Base-by-base conservation (phyloP, 1,140 invertebrate genomes). In the Trichonephila inaurata region DNA sequence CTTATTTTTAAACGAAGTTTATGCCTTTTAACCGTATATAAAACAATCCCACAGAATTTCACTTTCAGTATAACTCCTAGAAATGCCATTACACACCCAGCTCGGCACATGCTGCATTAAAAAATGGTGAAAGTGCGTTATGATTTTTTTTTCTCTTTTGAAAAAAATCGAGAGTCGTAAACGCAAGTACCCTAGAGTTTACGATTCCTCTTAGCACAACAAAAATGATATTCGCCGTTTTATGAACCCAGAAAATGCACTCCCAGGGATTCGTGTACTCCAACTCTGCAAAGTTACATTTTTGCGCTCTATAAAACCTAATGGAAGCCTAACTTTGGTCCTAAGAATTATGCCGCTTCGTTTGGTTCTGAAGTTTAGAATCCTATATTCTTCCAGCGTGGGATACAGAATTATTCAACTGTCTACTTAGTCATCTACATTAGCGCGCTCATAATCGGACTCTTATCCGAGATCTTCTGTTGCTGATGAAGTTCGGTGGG, bases 221-320 rank as follows among this genome's bases (percentile, higher is more conserved):
- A 88, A 88, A 88, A 88, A 88, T 88, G 86, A 88, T 88, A 88
- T 88, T 61, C 28, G 86, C 86, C 86, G 6, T 61, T 88, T 88
- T 88, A 62, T 64, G 58, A 88, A 12, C n/a, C 28, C 16, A 60
- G 86, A 88, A 88, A 88, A 64, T 40, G 86, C 86, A 88, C 61
- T 87, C 28, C 58, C 33, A 62, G 61, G 61, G 86, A 88, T 88
- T 64, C 86, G 86, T 88, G 64, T 64, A 88, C 58, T 62, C n/a
- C 28, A 33, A 16, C 60, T 88, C 24, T 12, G 28, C 24, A 19
- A 88, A 88, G 86, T 66, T 88, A 88, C 86, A 88, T 88, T 88
- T 88, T 88, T 88, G 51, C 86, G 58, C 86, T 64, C 86, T 64
- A 88, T 88, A 88, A 88, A 88, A 88, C 60, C 86, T 88, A 87